Conservation (phyloP, 2,797 vertebrate species). For the Ptychobarbus kaznakovi region DNA sequence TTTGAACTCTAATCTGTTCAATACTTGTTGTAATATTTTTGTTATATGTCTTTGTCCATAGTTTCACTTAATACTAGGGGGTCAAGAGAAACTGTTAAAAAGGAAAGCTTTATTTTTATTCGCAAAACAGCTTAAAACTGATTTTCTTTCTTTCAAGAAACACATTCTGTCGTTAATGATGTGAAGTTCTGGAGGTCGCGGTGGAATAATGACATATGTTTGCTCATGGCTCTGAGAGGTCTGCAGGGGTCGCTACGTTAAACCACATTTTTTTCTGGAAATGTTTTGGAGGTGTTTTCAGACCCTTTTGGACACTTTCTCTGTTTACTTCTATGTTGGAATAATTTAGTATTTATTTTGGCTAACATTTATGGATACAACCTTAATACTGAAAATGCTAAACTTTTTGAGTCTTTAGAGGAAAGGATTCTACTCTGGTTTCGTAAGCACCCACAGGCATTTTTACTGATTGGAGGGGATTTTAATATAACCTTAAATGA, state of each 20-base stretch:
- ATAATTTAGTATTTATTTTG: neutral
- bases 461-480: neutral
- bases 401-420: neutral
- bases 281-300: neutral
- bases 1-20: too few relatives aligned
- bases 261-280: neutral
- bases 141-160: neutral
- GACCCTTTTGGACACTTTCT: neutral
- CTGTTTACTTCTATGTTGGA: neutral
- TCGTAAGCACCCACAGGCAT: neutral
- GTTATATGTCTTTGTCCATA: neutral
- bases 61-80: neutral
- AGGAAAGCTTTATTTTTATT: conserved; percentile 1
- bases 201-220: too few relatives aligned
- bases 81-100: neutral
- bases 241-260: too few relatives aligned
- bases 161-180: too few relatives aligned
- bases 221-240: too few relatives aligned
- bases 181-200: too few relatives aligned
- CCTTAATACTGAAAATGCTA: neutral
- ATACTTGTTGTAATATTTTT: neutral
- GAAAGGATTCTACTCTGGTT: neutral
- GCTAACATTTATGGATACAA: neutral
- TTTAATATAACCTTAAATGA: neutral
- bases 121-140: neutral